Evolutionary conservation across 2,888 invertebrate species (phyloP), one percentile per base, ranked within the genome.

Genomic region (Caenorhabditis japonica): DNA sequence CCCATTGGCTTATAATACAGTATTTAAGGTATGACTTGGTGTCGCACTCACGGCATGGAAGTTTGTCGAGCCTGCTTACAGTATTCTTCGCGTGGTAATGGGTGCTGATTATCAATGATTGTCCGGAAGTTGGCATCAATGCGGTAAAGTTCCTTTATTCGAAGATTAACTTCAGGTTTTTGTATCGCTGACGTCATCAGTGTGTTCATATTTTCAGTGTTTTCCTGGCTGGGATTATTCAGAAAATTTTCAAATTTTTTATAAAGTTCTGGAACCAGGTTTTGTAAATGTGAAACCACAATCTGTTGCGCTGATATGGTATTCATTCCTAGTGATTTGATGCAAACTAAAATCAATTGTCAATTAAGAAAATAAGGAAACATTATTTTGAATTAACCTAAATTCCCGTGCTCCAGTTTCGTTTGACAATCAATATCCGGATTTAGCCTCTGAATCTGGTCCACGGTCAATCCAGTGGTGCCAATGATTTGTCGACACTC

Each of bases 51-150:
- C 39, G 33, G n/a, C 3, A 25, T 33, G n/a, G 27, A 13, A 3
- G 43, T 25, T 19, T 36, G 25, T 34, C 15, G 13, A 15, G 15
- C 33, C 25, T 68, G 23, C 13, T 68, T 39, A 17, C 68, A 68
- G 25, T 68, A 68, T 2, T 34, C 8, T 10, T 58, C 12, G 3
- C 68, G 21, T 33, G 58, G 52, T 1, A 68, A 19, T 23, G 68
- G 68, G 19, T 58, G 52, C 19, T 68, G 68, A 33, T 36, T 68
- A 39, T 68, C 58, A 8, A 68, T n/a, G 10, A 68, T 53, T 15
- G 33, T 59, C 25, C 58, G 23, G n/a, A 68, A 36, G 12, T 59
- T 46, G 21, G 36, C 44, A 39, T 68, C 46, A 1, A 23, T 38
- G 17, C 27, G n/a, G 46, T 68, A 68, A 0, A 68, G 27, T 8